phyloP scores from a whole-genome alignment of 2,888 invertebrate species.

The Lasioglossum morio region DNA sequence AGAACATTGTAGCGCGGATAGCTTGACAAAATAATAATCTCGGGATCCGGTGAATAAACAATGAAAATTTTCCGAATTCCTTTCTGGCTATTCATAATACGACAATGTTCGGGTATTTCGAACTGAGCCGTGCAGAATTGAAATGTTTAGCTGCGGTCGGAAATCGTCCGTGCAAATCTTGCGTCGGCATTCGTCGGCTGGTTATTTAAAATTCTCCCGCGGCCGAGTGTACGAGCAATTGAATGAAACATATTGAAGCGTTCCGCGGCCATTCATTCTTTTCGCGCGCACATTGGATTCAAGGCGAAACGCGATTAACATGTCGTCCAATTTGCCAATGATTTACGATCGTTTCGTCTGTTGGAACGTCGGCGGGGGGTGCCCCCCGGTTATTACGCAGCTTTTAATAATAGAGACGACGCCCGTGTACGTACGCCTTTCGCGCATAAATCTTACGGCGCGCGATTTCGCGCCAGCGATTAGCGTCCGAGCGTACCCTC shows the following conservation, averaged over 20 bases:
- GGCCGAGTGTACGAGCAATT: conserved; percentile 33
- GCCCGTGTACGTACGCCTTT: conserved; percentile 73
- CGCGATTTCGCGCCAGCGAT: conserved; percentile 68
- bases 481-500: conserved; percentile 60
- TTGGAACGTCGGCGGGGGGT: conserved; percentile 67
- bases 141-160: not conserved
- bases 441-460: conserved; percentile 75
- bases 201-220: not conserved
- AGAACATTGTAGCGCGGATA: not conserved
- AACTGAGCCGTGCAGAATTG: not conserved
- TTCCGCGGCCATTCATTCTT: conserved; percentile 51
- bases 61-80: not conserved
- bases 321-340: conserved; percentile 75
- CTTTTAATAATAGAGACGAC: conserved; percentile 80
- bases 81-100: not conserved
- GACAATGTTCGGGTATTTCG: not conserved
- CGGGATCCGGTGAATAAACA: not conserved
- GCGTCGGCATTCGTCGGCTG: not conserved
- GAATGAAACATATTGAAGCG: conserved; percentile 54
- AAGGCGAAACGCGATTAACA: conserved; percentile 76
- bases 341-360: conserved; percentile 75
- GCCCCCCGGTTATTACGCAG: conserved; percentile 75
- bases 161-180: conserved; percentile 8
- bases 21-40: not conserved
- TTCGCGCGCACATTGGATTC: conserved; percentile 68